Percentiles rank a stretch among this genome's conserved stretches.
Conservation (phyloP, 2,888 invertebrate genomes). For the Eupithecia inturbata region DNA sequence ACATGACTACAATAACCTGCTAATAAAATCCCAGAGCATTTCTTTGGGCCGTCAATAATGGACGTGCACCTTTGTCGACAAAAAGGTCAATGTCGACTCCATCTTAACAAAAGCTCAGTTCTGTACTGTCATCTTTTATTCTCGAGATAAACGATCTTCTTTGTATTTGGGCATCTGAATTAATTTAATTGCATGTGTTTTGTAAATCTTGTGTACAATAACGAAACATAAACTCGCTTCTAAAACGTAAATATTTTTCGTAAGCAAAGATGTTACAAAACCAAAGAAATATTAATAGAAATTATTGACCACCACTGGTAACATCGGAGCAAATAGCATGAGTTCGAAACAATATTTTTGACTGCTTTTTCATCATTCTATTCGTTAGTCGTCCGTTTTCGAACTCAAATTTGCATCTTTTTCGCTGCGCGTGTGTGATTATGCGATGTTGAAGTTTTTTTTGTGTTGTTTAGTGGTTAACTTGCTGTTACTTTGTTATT, state of each 20-base stretch:
- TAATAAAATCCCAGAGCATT: constrained; percentile 26
- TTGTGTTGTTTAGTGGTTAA: neutral
- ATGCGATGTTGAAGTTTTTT: neutral
- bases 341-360: neutral
- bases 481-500: neutral
- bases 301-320: neutral
- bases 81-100: constrained; percentile 45
- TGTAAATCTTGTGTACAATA: constrained; percentile 1
- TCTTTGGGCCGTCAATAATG: constrained; percentile 33
- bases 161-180: constrained; percentile 38
- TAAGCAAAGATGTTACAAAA: neutral
- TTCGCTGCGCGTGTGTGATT: no score
- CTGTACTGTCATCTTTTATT: constrained; percentile 42
- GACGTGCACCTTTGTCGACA: constrained; percentile 42
- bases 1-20: constrained; percentile 5
- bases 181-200: constrained; percentile 12
- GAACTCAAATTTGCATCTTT: neutral
- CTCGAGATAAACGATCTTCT: constrained; percentile 45
- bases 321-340: neutral
- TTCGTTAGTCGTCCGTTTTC: neutral
- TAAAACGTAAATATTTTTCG: neutral
- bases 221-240: neutral
- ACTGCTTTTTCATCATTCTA: neutral
- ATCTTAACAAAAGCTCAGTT: constrained; percentile 45
- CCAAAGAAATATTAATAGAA: neutral